These are phyloP conservation scores for Cryptophagus acutangulus DNA, from an alignment of 2,888 invertebrate genomes.

Conservation along the genomic window DNA sequence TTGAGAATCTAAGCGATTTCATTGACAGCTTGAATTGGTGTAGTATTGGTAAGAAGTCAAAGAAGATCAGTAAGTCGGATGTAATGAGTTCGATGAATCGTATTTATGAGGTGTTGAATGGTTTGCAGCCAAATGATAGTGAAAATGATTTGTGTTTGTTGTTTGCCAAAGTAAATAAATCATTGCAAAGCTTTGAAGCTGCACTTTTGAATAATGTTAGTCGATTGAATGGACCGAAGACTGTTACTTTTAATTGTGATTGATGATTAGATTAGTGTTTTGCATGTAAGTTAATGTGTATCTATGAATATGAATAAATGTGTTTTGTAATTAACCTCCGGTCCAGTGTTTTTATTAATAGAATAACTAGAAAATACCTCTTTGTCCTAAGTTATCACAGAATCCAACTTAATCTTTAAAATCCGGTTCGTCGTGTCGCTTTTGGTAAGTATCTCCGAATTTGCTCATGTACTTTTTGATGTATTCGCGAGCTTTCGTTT, in stretches of 20 bases:
- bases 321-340: too few relatives aligned
- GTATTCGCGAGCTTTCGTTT: constrained; percentile 91
- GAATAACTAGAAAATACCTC: neutral
- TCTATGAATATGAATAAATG: neutral
- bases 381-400: constrained; percentile 6
- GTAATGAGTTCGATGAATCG: constrained; percentile 39
- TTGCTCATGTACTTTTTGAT: constrained; percentile 95
- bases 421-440: constrained; percentile 59
- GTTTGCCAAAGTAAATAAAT: constrained; percentile 44
- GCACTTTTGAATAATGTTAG: constrained; percentile 36
- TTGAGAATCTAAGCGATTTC: constrained; percentile 33
- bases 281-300: neutral
- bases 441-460: constrained; percentile 75
- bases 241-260: constrained; percentile 40
- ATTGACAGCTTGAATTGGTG: constrained; percentile 37
- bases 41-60: constrained; percentile 24
- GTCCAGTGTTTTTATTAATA: too few relatives aligned
- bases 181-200: constrained; percentile 43
- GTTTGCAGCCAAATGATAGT: constrained; percentile 37
- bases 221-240: constrained; percentile 33
- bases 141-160: constrained; percentile 42
- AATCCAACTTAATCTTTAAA: constrained; percentile 31
- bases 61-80: constrained; percentile 36
- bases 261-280: too few relatives aligned
- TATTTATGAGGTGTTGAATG: constrained; percentile 39